Evolutionary conservation across 2,113 vertebrate genomes (phyloP), one percentile per base, ranked within the genome.

Genomic region (Acanthochromis polyacanthus): DNA sequence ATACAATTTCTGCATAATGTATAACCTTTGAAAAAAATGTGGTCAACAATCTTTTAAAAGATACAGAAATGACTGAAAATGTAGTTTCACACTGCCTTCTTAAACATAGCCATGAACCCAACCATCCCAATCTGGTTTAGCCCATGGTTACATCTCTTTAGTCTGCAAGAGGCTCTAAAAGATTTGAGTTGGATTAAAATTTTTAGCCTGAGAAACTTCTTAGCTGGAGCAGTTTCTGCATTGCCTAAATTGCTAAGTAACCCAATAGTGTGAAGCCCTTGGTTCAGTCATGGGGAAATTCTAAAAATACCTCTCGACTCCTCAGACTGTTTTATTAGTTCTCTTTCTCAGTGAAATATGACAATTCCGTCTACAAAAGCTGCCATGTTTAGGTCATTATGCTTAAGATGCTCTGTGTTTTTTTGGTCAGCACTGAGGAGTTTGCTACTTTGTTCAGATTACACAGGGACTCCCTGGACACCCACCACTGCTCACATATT

Each of bases 381-480:
- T 59, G 10, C 23, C 30, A 22, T 52, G 36, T 75, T 69, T 68
- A 30, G 56, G 36, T 67, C 57, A 65, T 14, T 45, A 12, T 40
- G 50, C 15, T 8, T 59, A 48, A 57, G 28, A 19, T 1, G 23
- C 46, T 79, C 43, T 72, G 17, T 73, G 48, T 59, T 69, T 40
- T 65, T 28, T 53, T 71, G 50, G 60, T 82, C 65, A 57, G 71
- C 64, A 53, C 15, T n/a, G 16, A 71, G 45, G 60, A 78, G 55
- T 72, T 74, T 79, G 45, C 20, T 66, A 71, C 48, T 81, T 81
- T 30, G 40, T 68, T 87, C 52, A 78, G 69, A 82, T 77, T 63
- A 79, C 38, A 80, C 61, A 69, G 32, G 58, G 25, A 63, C 50
- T 80, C 51, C 70, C 75, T n/a, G 55, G 69, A 74, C 43, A 71